These are phyloP conservation scores for Drosophila tani DNA, from an alignment of 1,140 invertebrate species.

Conservation along the genomic window DNA sequence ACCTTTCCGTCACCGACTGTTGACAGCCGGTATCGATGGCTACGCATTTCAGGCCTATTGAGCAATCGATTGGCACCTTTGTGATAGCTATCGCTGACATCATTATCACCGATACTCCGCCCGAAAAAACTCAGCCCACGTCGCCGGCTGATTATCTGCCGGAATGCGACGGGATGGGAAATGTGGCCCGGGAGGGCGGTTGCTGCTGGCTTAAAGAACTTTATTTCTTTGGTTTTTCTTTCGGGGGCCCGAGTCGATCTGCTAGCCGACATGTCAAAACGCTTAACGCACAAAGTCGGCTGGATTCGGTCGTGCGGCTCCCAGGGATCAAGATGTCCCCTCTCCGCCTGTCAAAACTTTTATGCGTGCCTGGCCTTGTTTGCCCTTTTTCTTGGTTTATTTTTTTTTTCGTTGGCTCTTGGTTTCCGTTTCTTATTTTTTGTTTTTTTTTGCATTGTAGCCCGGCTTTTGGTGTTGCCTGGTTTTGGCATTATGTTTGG, in stretches of 20 bases:
- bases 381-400: slow-evolving; percentile 57
- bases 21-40: slow-evolving; percentile 54
- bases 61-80: slow-evolving; percentile 76
- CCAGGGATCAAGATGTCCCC: slow-evolving; percentile 62
- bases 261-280: slow-evolving; percentile 78
- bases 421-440: slow-evolving; percentile 7
- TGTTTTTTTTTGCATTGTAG: slow-evolving; percentile 22
- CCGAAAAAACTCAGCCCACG: slow-evolving; percentile 33
- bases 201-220: slow-evolving; percentile 67
- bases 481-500: slow-evolving; percentile 62
- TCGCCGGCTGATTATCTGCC: slow-evolving; percentile 61
- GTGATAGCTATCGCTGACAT: slow-evolving; percentile 67
- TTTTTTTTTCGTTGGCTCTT: slow-evolving; percentile 31
- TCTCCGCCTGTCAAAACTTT: slow-evolving; percentile 74
- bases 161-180: not conserved
- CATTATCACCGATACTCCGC: slow-evolving; percentile 63
- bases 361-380: slow-evolving; percentile 78
- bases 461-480: slow-evolving; percentile 28
- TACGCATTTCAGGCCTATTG: slow-evolving; percentile 50
- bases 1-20: slow-evolving; percentile 15
- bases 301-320: slow-evolving; percentile 72
- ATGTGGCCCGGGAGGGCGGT: slow-evolving; percentile 3
- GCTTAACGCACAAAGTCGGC: slow-evolving; percentile 69
- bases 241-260: slow-evolving; percentile 44
- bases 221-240: slow-evolving; percentile 54